Percentiles rank a stretch among this genome's conserved stretches.
These are phyloP conservation scores for Galeopsomyia nigrocyanea DNA, from an alignment of 2,888 invertebrate genomes.

Conservation along the genomic window DNA sequence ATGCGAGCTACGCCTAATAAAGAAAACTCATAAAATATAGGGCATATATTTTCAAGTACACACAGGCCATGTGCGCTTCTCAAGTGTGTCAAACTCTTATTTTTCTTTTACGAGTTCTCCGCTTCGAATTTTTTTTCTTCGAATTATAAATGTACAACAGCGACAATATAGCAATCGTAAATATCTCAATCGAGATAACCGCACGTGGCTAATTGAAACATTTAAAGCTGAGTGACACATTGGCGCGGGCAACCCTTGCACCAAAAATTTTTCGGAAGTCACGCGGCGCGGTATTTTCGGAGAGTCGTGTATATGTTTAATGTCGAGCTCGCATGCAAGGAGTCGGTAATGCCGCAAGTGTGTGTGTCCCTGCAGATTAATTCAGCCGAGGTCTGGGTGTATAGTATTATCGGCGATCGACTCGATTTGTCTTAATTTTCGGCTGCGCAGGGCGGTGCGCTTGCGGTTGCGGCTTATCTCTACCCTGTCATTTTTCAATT, in stretches of 20 bases:
- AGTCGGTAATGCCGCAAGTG: no score
- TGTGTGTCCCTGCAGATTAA: slow-evolving; percentile 56
- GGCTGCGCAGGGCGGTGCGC: slow-evolving; percentile 14
- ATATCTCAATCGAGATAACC: no score
- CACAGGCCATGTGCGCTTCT: no score
- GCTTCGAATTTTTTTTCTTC: no score
- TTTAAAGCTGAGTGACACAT: background rate
- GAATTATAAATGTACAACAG: no score
- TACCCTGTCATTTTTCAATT: slow-evolving; percentile 3
- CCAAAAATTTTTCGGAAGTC: slow-evolving; percentile 35
- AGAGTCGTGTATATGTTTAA: slow-evolving; percentile 40
- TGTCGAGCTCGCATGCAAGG: slow-evolving; percentile 48
- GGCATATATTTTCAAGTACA: no score
- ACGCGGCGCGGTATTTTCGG: slow-evolving; percentile 26
- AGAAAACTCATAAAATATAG: no score
- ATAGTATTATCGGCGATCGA: slow-evolving; percentile 53
- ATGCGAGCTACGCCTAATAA: no score
- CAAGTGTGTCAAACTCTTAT: no score
- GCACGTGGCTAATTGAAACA: slow-evolving; percentile 14
- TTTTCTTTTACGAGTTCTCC: no score
- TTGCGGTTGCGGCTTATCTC: slow-evolving; percentile 23
- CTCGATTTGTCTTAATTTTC: slow-evolving; percentile 65
- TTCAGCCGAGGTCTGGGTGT: slow-evolving; percentile 47
- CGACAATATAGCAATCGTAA: no score
- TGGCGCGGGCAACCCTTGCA: background rate